Evolutionary conservation across 2,113 vertebrate genomes (phyloP).

Genomic region (Phainopepla nitens): DNA sequence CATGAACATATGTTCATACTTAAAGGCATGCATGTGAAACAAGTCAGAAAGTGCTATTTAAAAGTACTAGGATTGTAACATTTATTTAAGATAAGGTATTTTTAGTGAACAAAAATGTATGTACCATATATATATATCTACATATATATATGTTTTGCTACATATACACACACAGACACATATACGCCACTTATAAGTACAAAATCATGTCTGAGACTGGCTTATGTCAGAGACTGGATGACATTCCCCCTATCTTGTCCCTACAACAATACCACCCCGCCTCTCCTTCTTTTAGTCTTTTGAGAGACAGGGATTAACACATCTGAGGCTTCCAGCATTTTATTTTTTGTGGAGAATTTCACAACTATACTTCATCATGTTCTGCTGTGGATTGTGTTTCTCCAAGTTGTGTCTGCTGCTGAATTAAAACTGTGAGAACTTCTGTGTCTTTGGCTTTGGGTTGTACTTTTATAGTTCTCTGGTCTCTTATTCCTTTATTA

Average conservation of each 20-base stretch:
- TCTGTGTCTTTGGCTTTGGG: neutral
- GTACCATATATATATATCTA: neutral
- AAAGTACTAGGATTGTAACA: neutral
- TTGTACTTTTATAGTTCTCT: neutral
- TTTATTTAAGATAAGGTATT: neutral
- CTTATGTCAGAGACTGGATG: neutral
- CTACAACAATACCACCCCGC: neutral
- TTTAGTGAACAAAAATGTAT: neutral
- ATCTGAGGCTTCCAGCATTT: neutral
- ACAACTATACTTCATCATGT: accelerated
- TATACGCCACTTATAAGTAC: neutral
- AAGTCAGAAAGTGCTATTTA: neutral
- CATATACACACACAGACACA: neutral
- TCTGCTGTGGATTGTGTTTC: neutral
- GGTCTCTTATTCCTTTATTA: neutral
- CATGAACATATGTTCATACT: neutral
- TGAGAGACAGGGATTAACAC: neutral
- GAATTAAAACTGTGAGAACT: neutral
- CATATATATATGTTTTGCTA: neutral
- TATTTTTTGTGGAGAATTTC: neutral
- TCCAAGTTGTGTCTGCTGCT: neutral
- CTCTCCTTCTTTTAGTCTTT: neutral
- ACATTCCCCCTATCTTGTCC: neutral
- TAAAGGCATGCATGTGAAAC: neutral
- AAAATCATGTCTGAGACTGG: neutral